These are phyloP conservation scores for Eristalis arbustorum DNA, from an alignment of 2,888 invertebrate genomes.

Conservation along the genomic window DNA sequence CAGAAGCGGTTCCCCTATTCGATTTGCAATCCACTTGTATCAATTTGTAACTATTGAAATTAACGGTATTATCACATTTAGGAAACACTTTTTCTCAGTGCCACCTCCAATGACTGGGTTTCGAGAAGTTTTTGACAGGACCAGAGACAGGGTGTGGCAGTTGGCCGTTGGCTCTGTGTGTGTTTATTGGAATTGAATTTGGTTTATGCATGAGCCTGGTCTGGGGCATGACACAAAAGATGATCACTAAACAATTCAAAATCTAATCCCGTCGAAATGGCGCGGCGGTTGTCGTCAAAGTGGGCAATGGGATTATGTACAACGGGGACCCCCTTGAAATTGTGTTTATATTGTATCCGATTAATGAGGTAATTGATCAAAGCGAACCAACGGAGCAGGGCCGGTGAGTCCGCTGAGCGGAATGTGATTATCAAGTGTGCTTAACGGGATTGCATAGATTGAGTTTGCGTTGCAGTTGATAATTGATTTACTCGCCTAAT, in stretches of 20 bases:
- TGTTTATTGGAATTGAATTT: background rate
- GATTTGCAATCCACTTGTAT: constrained; percentile 42
- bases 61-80: constrained; percentile 54
- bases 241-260: background rate
- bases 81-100: background rate
- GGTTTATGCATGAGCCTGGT: background rate
- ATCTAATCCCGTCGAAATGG: background rate
- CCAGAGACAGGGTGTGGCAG: too few relatives aligned
- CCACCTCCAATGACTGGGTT: constrained; percentile 2
- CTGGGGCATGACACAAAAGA: background rate
- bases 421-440: constrained; percentile 28
- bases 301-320: background rate
- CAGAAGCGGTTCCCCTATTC: constrained; percentile 13
- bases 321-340: background rate
- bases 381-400: background rate
- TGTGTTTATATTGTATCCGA: background rate
- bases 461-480: constrained; percentile 1
- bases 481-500: constrained; percentile 22
- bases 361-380: constrained; percentile 38
- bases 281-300: background rate
- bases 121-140: constrained; percentile 8
- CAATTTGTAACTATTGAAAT: constrained; percentile 54
- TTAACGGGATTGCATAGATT: constrained; percentile 35
- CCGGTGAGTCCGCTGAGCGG: constrained; percentile 3
- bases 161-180: background rate